phyloP scores from a whole-genome alignment of 2,888 invertebrate species.

The Panorpa germanica region DNA sequence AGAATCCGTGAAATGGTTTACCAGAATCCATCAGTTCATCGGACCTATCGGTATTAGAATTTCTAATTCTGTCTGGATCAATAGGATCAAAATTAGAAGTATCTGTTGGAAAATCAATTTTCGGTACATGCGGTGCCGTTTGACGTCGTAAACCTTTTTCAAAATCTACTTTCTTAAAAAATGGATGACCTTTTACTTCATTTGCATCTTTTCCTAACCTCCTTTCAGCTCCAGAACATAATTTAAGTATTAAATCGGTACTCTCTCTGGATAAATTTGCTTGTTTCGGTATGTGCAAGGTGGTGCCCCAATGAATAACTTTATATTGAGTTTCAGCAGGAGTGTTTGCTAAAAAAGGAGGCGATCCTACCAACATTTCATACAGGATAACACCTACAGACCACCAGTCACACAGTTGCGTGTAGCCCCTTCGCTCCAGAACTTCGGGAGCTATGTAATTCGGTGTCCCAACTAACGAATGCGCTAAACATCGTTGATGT shows the following conservation, averaged over 20 bases:
- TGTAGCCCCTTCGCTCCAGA: slow-evolving; percentile 76
- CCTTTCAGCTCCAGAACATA: slow-evolving; percentile 79
- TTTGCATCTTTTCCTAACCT: slow-evolving; percentile 81
- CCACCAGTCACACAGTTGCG: slow-evolving; percentile 98
- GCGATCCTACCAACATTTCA: slow-evolving; percentile 98
- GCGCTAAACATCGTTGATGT: slow-evolving; percentile 87
- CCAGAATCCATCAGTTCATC: slow-evolving; percentile 64
- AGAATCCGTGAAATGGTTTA: slow-evolving; percentile 90
- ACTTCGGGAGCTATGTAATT: slow-evolving; percentile 99
- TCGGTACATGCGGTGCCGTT: slow-evolving; percentile 82
- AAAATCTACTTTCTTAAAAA: slow-evolving; percentile 83
- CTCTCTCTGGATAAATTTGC: slow-evolving; percentile 73
- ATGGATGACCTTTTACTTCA: slow-evolving; percentile 87
- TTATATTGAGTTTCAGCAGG: slow-evolving; percentile 94
- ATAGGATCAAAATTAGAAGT: slow-evolving; percentile 98
- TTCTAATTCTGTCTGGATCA: slow-evolving; percentile 71
- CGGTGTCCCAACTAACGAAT: slow-evolving; percentile 96
- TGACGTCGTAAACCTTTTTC: slow-evolving; percentile 72
- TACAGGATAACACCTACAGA: slow-evolving; percentile 98
- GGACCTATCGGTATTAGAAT: slow-evolving; percentile 66
- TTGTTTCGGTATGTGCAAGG: slow-evolving; percentile 76
- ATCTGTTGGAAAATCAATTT: slow-evolving; percentile 88
- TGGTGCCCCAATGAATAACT: slow-evolving; percentile 93
- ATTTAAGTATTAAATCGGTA: slow-evolving; percentile 70
- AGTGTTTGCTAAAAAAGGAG: slow-evolving; percentile 87